Evolutionary conservation across 1,140 invertebrate genomes (phyloP), one percentile per base, ranked within the genome.

Genomic region (Sminthurinus signatus): DNA sequence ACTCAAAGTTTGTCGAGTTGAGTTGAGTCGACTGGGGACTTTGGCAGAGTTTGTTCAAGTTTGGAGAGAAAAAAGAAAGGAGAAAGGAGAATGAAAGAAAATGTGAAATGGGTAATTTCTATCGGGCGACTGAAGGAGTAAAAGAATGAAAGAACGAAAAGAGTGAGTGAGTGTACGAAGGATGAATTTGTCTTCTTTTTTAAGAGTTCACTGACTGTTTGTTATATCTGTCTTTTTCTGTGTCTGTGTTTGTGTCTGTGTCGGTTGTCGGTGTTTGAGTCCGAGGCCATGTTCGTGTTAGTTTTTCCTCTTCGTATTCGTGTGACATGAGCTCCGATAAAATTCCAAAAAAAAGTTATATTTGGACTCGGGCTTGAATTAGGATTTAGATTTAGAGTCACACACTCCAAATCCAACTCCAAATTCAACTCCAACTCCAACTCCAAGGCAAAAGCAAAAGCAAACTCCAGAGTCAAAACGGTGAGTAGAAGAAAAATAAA

Each of bases 71-170:
- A 39, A 10, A 17, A 10, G 8, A 14, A 14, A 19, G 21, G 19
- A 8, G 14, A n/a, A 12, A 17, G 32, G 29, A 25, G 32, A 32
- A 25, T 12, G 28, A 39, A 46, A 59, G 32, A 59, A 39, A 59
- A 59, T 59, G 57, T 59, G 42, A 59, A 59, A 59, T 59, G 43
- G 57, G 57, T 59, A 59, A 59, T 59, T 59, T 59, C 57, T 46
- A 8, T 14, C 25, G 31, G 8, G 17, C 8, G 25, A n/a, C 10
- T 14, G 8, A n/a, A n/a, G n/a, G 28, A 59, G 5, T 19, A 12
- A 23, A 5, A 23, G 42, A 27, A 28, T 12, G 15, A 59, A 21
- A 28, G 8, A 15, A 12, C 12, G 52, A 55, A n/a, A n/a, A n/a
- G n/a, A n/a, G n/a, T n/a, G n/a, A n/a, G n/a, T n/a, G n/a, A n/a